Evolutionary conservation across 2,888 invertebrate genomes (phyloP).

Genomic region (Psococerastis gibbosa): DNA sequence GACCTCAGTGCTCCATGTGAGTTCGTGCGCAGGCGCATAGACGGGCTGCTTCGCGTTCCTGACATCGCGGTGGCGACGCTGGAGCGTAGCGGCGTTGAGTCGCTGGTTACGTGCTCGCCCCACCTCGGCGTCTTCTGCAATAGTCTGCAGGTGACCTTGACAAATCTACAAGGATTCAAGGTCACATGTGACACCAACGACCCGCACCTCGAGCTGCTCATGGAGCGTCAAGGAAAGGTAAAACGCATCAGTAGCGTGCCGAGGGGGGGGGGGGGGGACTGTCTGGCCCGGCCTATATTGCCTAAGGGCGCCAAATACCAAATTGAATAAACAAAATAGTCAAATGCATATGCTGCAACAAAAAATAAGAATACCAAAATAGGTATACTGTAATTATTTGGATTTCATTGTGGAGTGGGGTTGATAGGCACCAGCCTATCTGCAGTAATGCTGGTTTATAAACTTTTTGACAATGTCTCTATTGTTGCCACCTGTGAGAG

Average conservation of each 20-base stretch:
- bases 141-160: background rate
- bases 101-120: background rate
- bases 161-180: background rate
- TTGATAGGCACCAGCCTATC: too few relatives aligned
- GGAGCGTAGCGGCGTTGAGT: background rate
- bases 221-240: slow-evolving; percentile 1
- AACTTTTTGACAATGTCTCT: too few relatives aligned
- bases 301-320: background rate
- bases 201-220: background rate
- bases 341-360: too few relatives aligned
- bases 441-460: too few relatives aligned
- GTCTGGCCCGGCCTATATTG: too few relatives aligned
- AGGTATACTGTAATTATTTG: too few relatives aligned
- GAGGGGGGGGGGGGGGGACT: too few relatives aligned
- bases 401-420: too few relatives aligned
- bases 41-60: background rate
- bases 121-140: background rate
- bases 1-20: background rate
- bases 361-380: too few relatives aligned
- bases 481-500: too few relatives aligned
- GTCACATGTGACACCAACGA: background rate
- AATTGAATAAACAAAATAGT: too few relatives aligned
- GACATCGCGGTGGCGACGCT: background rate
- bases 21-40: background rate
- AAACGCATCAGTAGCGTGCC: too few relatives aligned